Evolutionary conservation across 1,140 invertebrate genomes (phyloP), one percentile per base, ranked within the genome.

Genomic region (Phymastichus coffea): DNA sequence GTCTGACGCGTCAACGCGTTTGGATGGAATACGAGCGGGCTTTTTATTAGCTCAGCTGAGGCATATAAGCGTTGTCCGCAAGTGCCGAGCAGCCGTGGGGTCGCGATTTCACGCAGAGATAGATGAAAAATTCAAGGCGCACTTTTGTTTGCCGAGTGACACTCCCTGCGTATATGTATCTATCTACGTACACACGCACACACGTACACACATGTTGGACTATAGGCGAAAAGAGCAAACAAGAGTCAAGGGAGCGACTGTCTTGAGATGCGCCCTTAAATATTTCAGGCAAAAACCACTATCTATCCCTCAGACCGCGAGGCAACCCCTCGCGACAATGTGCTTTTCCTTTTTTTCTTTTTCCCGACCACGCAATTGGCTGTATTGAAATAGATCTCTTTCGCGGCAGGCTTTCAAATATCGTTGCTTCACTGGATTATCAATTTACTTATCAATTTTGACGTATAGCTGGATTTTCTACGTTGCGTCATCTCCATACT

Each of bases 191-290:
- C n/a, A n/a, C n/a, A n/a, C n/a, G n/a, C n/a, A n/a, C n/a, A n/a
- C n/a, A n/a, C n/a, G n/a, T n/a, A n/a, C n/a, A n/a, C n/a, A n/a
- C n/a, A n/a, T n/a, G n/a, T n/a, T n/a, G n/a, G n/a, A n/a, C n/a
- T n/a, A n/a, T n/a, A n/a, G n/a, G n/a, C n/a, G n/a, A n/a, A n/a
- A n/a, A n/a, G n/a, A n/a, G 67, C 61, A 69, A 69, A 70, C 65
- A 68, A 54, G 68, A 69, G 68, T 65, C 66, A 61, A 62, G 70
- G 69, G 69, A 72, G 57, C 67, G 65, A 67, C 66, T 55, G 49
- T 61, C 59, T 55, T 49, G 52, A 56, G 44, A 46, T 58, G 44
- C 41, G 28, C 64, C 38, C 63, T 63, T 72, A 67, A 73, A 73
- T 70, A 73, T 70, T 73, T 71, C 64, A 70, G 41, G 26, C 48